Percentiles rank a stretch among this genome's conserved stretches.
phyloP scores from a whole-genome alignment of 2,888 invertebrate species.

The Caenorhabditis sp. region DNA sequence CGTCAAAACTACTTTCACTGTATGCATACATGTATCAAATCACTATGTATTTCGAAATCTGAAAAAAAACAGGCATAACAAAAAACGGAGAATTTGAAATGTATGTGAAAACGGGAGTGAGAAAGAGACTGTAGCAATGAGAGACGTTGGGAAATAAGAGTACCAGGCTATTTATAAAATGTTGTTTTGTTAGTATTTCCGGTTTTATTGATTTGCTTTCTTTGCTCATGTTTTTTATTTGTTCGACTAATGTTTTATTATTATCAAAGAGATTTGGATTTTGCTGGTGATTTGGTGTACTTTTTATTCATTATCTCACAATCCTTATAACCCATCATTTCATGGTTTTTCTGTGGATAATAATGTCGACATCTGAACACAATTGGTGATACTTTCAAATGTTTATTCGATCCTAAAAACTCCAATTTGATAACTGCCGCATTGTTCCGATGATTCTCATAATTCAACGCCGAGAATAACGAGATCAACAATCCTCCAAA shows the following conservation, averaged over 20 bases:
- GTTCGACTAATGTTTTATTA: background rate
- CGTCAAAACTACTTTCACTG: background rate
- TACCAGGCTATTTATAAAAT: background rate
- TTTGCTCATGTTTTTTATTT: background rate
- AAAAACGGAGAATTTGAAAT: no score
- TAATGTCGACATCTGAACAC: conserved; percentile 33
- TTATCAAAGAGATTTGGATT: background rate
- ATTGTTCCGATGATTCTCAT: conserved; percentile 46
- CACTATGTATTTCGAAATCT: background rate
- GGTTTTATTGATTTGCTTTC: background rate
- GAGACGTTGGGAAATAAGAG: background rate
- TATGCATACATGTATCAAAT: background rate
- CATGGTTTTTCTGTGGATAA: background rate
- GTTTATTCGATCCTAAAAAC: background rate
- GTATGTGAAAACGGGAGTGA: background rate
- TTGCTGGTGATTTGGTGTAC: background rate
- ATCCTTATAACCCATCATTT: background rate
- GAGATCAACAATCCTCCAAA: conserved; percentile 44
- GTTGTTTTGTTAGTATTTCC: background rate
- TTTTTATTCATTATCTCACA: background rate
- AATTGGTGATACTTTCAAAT: conserved; percentile 14
- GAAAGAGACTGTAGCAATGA: background rate
- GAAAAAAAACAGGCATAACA: background rate
- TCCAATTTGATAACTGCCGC: conserved; percentile 39
- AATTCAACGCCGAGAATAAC: conserved; percentile 51